Evolutionary conservation across 2,888 invertebrate species (phyloP), one percentile per base, ranked within the genome.

Genomic region (Sphecodes monilicornis): DNA sequence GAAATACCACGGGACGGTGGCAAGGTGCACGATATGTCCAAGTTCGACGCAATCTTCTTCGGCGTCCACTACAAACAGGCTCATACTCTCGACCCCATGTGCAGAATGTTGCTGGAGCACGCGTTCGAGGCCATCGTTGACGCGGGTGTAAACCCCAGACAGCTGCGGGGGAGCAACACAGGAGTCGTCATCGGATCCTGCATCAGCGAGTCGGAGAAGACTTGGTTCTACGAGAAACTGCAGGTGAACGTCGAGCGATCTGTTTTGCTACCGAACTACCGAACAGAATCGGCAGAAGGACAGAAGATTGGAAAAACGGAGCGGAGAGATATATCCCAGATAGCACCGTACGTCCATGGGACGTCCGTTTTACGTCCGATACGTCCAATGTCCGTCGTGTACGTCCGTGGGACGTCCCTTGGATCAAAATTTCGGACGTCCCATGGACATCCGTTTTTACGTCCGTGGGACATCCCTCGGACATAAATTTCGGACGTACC

Each of bases 1-100:
- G 97, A 97, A 92, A 97, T 98, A 86, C 98, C 98, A 0, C 96
- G 96, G 89, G 95, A 97, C 16, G 96, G 96, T 0, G 98, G 98
- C 43, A 97, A 97, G 93, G 95, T 98, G 76, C 96, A 96, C 91
- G 95, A 96, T 88, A 95, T 97, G 22, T 96, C 96, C 87, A 97
- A 97, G 92, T 98, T 98, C 92, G 94, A 96, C 88, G 95, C 96
- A 1, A 90, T 95, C 0, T 96, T 96, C 87, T 96, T 96, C 88
- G 96, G 96, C 0, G 95, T 96, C 6, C 95, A 95, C 83, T 95
- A 95, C 84, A 96, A 96, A 84, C 96, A 96, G 88, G 96, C 96
- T 0, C 95, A 96, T 70, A 95, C 95, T 3, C 95, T 96, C 95
- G 96, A 97, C 85, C 96, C 96, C 0, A 96, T 96, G 95, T 95